Percentiles rank a stretch among this genome's conserved stretches.
These are phyloP conservation scores for Elmis aenea DNA, from an alignment of 2,888 invertebrate genomes.

Conservation along the genomic window DNA sequence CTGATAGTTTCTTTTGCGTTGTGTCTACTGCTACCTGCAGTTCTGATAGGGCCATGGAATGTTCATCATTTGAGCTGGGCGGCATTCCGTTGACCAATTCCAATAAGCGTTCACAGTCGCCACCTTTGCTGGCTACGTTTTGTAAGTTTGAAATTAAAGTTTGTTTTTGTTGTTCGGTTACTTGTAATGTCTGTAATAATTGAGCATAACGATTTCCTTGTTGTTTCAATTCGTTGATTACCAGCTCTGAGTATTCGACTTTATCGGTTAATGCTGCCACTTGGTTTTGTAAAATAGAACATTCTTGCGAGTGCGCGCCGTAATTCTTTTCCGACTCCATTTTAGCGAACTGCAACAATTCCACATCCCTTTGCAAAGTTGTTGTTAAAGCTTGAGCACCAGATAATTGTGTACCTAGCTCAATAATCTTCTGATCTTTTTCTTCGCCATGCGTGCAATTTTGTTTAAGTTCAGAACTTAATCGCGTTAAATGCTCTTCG, in stretches of 20 bases:
- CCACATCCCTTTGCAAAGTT: conserved; percentile 40
- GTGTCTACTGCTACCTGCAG: conserved; percentile 22
- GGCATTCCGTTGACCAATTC: conserved; percentile 23
- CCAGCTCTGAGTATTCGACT: conserved; percentile 2
- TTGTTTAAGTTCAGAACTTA: conserved; percentile 40
- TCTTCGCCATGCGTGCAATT: conserved; percentile 27
- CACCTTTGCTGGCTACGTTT: conserved; percentile 18
- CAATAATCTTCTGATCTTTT: conserved; percentile 32
- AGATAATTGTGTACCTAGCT: conserved; percentile 28
- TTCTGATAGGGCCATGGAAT: conserved; percentile 17
- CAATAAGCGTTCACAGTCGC: conserved; percentile 20
- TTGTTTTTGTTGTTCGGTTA: conserved; percentile 38
- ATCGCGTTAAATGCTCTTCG: conserved; percentile 21
- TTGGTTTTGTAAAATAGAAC: conserved; percentile 20
- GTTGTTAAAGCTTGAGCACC: conserved; percentile 33
- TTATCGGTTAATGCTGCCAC: conserved; percentile 20
- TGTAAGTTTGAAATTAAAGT: conserved; percentile 39
- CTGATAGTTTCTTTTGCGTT: conserved; percentile 12
- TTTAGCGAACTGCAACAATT: conserved; percentile 29
- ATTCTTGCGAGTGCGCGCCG: conserved; percentile 14
- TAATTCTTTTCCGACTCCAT: conserved; percentile 10
- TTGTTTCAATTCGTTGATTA: conserved; percentile 19
- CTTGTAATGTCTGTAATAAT: conserved; percentile 23
- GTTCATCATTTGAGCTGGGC: conserved; percentile 14
- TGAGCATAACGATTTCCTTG: conserved; percentile 23